Evolutionary conservation across 2,888 invertebrate genomes (phyloP).

Genomic region (Taenaris catops): DNA sequence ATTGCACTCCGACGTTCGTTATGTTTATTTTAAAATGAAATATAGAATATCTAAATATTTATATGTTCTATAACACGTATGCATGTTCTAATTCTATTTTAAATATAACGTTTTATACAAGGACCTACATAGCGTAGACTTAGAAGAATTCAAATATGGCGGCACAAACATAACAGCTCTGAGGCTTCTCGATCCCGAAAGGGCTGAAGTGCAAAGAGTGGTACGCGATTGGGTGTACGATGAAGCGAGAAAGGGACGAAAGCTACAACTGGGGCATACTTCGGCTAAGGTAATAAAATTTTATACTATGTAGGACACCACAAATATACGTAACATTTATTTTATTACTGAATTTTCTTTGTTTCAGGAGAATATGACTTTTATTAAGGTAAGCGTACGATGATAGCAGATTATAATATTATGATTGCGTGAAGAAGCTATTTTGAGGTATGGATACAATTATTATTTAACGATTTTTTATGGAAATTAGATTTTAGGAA

Average conservation of each 20-base stretch:
- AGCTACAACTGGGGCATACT: conserved; percentile 79
- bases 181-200: conserved; percentile 91
- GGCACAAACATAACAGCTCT: conserved; percentile 98
- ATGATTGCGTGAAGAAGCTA: too few species aligned
- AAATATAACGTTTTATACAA: too few species aligned
- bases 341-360: conserved; percentile 18
- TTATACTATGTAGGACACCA: conserved; percentile 20
- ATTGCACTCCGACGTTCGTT: too few species aligned
- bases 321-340: conserved; percentile 10
- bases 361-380: conserved; percentile 84
- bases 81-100: too few species aligned
- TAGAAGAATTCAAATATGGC: conserved; percentile 96
- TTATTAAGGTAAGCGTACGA: conserved; percentile 81
- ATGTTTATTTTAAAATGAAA: too few species aligned
- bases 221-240: conserved; percentile 90
- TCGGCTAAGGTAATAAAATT: conserved; percentile 71
- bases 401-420: not conserved
- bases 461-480: too few species aligned
- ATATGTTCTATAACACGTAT: too few species aligned
- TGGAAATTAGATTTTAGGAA: too few species aligned
- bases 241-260: conserved; percentile 83
- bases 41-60: too few species aligned
- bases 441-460: too few species aligned
- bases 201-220: conserved; percentile 87
- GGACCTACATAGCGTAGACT: conserved; percentile 95